Percentiles rank a stretch among this genome's conserved stretches.
Evolutionary conservation across 2,888 invertebrate species (phyloP).

Genomic region (Mythimna impura): DNA sequence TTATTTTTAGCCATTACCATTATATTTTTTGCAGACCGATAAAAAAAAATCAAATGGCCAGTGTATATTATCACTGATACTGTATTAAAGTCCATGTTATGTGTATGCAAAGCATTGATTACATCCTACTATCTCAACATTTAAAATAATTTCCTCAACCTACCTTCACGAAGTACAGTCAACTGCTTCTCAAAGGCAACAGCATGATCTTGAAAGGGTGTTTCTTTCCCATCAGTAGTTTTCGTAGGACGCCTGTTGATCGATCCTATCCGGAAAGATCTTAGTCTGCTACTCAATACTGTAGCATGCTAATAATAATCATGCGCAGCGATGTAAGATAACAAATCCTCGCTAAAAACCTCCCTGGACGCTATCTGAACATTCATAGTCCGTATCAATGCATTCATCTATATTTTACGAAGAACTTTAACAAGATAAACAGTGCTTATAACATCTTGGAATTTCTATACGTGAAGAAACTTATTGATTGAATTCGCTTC

Average conservation of each 20-base stretch:
- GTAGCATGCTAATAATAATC: constrained; percentile 47
- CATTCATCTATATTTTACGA: constrained; percentile 54
- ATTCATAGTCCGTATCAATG: constrained; percentile 53
- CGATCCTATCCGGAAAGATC: constrained; percentile 52
- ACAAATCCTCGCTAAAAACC: constrained; percentile 43
- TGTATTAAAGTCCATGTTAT: constrained; percentile 8
- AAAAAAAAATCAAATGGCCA: constrained; percentile 25
- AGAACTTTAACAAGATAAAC: constrained; percentile 44
- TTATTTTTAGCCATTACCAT: constrained; percentile 23
- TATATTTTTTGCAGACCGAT: constrained; percentile 17
- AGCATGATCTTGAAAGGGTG: too few relatives aligned
- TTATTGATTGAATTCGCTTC: constrained; percentile 46
- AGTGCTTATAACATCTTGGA: constrained; percentile 34
- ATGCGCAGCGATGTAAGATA: constrained; percentile 40
- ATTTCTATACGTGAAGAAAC: constrained; percentile 53
- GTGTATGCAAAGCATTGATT: background rate
- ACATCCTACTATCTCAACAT: constrained; percentile 7
- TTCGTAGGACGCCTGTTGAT: background rate
- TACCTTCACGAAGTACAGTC: constrained; percentile 13
- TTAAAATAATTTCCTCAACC: constrained; percentile 24
- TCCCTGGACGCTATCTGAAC: constrained; percentile 48
- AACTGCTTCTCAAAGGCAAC: background rate
- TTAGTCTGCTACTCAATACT: constrained; percentile 41
- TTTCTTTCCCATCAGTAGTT: background rate
- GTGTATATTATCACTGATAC: constrained; percentile 7